Base-by-base conservation (phyloP, 1,140 invertebrate genomes). In the Trichoplusia ni region DNA sequence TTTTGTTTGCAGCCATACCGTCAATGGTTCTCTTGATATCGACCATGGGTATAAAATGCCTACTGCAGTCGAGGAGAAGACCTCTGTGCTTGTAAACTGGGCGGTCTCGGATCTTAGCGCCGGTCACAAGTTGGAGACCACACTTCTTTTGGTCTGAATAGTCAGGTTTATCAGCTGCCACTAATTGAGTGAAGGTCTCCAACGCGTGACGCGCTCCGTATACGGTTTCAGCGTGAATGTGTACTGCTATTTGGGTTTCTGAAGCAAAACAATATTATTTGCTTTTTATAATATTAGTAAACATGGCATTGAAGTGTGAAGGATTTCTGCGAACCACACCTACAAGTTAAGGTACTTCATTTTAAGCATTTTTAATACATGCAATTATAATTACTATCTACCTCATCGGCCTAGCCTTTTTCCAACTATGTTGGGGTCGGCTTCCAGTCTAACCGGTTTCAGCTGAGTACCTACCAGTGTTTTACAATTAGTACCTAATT, bases 1-100 rank as follows among this genome's bases (percentile, higher is more conserved):
- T 82, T 84, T 98, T 98, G 14, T 93, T 94, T 0, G 94, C 92
- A 0, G 95, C 94, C 96, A 98, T 96, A 2, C 92, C 96, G 71
- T 97, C 94, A 0, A 97, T 87, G 1, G 95, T 94, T 38, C 92
- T 93, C 67, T 94, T 94, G 4, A 97, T 91, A 51, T 92, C 90
- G 0, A 90, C 82, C 38, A 96, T 73, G 0, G 93, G 91, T 42
- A 96, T 92, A 77, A 94, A 97, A 79, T 96, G 96, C 38, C 96
- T 90, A 0, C 95, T 93, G 0, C 95, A 95, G 73, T 97, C 96
- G 21, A 97, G 70, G 0, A 96, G 79, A 0, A 97, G 77, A 0
- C 95, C 96, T 25, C 96, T 91, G 77, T 96, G 94, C 0, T 91
- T 77, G 80, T 94, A 97, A 0, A 77, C 79, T 0, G 96, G 96